Evolutionary conservation across 2,797 vertebrate genomes (phyloP).

Genomic region (Myoxocephalus aenaeus): DNA sequence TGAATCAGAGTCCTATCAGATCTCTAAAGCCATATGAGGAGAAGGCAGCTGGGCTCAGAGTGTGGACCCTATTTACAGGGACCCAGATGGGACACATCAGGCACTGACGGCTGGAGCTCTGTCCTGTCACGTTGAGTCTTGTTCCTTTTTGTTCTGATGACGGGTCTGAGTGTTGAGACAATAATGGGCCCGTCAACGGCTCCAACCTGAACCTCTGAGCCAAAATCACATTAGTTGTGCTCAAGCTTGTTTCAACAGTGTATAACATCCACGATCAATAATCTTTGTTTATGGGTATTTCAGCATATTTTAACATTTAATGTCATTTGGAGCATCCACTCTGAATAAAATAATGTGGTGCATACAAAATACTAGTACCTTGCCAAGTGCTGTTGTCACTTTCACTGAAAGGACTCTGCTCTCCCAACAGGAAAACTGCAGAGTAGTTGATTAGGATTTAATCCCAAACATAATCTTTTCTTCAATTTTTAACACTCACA

Average conservation of each 20-base stretch:
- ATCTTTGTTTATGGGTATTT: background rate
- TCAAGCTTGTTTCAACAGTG: background rate
- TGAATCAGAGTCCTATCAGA: conserved; percentile 41
- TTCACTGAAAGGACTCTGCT: conserved; percentile 2
- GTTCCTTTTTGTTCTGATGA: conserved; percentile 26
- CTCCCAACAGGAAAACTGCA: conserved; percentile 13
- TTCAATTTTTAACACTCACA: background rate
- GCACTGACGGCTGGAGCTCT: conserved; percentile 26
- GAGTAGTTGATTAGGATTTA: conserved; percentile 1
- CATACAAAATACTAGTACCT: background rate
- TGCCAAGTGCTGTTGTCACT: background rate
- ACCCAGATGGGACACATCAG: conserved; percentile 51
- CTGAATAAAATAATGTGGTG: background rate
- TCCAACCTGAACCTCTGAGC: background rate
- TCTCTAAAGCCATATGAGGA: conserved; percentile 18
- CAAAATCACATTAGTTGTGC: background rate
- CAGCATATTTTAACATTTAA: background rate
- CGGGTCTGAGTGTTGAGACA: background rate
- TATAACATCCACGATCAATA: background rate
- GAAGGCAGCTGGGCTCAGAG: conserved; percentile 53
- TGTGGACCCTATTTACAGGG: conserved; percentile 35
- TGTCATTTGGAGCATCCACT: background rate
- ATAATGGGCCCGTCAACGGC: background rate
- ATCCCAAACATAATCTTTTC: conserved; percentile 8
- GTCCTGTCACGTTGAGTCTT: conserved; percentile 21